Evolutionary conservation across 1,140 invertebrate species (phyloP).

Genomic region (Hormaphis cornu): DNA sequence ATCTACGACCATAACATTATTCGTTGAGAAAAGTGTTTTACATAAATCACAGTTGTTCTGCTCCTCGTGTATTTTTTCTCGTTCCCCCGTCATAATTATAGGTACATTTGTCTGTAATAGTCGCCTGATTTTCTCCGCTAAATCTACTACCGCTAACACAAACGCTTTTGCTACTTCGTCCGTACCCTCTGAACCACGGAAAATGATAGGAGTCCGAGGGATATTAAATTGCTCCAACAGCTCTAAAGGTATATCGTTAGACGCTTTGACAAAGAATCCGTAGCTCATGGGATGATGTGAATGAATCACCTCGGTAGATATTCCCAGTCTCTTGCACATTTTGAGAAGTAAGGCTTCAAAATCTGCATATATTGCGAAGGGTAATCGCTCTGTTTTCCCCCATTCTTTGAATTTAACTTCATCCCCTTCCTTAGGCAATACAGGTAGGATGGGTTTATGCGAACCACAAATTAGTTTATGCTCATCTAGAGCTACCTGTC

Average conservation of each 20-base stretch:
- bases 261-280: neutral
- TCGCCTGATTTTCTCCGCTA: neutral
- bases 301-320: neutral
- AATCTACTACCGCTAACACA: neutral
- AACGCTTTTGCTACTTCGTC: neutral
- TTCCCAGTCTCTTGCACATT: neutral
- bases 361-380: slow-evolving; percentile 8
- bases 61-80: neutral
- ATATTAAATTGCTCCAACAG: neutral
- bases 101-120: neutral
- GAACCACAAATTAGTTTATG: neutral
- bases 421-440: neutral
- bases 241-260: neutral
- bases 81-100: neutral
- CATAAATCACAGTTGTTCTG: neutral
- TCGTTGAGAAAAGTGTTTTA: neutral
- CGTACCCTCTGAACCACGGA: neutral
- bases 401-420: neutral
- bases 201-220: neutral
- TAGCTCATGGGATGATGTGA: neutral
- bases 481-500: neutral
- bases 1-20: neutral
- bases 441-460: neutral
- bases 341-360: neutral
- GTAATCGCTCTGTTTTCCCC: neutral